Conservation (phyloP, 2,113 vertebrate species). For the Chionomys nivalis region DNA sequence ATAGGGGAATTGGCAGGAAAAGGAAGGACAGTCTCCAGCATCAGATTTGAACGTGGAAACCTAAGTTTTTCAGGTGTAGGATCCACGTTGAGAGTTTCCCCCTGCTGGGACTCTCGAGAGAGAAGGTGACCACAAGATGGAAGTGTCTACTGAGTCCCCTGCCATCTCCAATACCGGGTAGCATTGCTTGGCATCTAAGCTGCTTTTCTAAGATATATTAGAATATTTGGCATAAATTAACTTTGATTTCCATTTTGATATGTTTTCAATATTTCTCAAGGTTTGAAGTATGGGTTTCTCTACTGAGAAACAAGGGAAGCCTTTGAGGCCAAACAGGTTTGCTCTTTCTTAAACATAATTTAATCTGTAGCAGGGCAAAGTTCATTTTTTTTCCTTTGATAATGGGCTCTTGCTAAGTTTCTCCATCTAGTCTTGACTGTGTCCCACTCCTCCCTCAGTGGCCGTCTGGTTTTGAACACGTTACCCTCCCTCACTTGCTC, state of each 20-base stretch:
- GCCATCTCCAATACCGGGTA: slow-evolving; percentile 3
- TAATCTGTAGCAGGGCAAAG: neutral
- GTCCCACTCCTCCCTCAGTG: neutral
- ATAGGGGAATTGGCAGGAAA: neutral
- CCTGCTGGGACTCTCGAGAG: neutral
- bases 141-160: slow-evolving; percentile 10
- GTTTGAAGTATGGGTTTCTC: neutral
- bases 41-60: neutral
- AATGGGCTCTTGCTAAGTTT: neutral
- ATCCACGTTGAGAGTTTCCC: neutral
- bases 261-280: neutral
- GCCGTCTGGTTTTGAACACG: neutral
- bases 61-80: slow-evolving; percentile 28
- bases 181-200: neutral
- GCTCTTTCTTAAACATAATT: slow-evolving; percentile 8
- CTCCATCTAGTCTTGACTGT: neutral
- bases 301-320: neutral
- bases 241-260: slow-evolving; percentile 3
- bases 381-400: neutral
- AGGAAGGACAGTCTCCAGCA: neutral
- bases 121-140: neutral
- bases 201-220: slow-evolving; percentile 42
- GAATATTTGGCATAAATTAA: slow-evolving; percentile 23
- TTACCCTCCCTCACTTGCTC: neutral
- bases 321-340: neutral